A percentile compares a stretch with the other conserved stretches of the same genome.
Conservation (phyloP, 2,797 vertebrate genomes). For the Channa striata region DNA sequence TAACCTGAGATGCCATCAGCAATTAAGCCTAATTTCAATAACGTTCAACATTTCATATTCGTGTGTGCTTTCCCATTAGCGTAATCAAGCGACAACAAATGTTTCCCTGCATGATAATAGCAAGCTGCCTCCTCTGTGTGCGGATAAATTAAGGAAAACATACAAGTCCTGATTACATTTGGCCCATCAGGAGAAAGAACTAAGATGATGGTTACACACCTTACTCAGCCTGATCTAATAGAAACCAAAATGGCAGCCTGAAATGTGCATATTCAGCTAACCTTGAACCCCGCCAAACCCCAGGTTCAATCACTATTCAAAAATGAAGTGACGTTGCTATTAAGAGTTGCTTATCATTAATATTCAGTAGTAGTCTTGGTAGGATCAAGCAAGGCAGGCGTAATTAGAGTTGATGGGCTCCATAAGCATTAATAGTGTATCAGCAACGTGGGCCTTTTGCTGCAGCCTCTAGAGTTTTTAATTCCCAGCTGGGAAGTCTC, state of each 20-base stretch:
- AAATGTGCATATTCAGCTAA: slow-evolving; percentile 68
- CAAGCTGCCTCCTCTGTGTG: slow-evolving; percentile 73
- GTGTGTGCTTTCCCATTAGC: slow-evolving; percentile 84
- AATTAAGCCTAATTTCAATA: slow-evolving; percentile 89
- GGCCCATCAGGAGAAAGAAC: slow-evolving; percentile 59
- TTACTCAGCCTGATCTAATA: slow-evolving; percentile 74
- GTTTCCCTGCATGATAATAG: slow-evolving; percentile 86
- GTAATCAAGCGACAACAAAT: slow-evolving; percentile 88
- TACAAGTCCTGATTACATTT: slow-evolving; percentile 82
- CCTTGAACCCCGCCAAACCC: slow-evolving; percentile 70
- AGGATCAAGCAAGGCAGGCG: slow-evolving; percentile 61
- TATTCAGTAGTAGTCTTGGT: slow-evolving; percentile 76
- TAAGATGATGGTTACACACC: slow-evolving; percentile 46
- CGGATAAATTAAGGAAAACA: slow-evolving; percentile 81
- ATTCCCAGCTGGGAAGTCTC: slow-evolving; percentile 47
- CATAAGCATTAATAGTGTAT: slow-evolving; percentile 77
- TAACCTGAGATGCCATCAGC: slow-evolving; percentile 87
- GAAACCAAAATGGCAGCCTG: slow-evolving; percentile 42
- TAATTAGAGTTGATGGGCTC: slow-evolving; percentile 80
- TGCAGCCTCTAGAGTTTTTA: slow-evolving; percentile 43
- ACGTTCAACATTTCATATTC: slow-evolving; percentile 87
- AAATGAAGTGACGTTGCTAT: slow-evolving; percentile 75
- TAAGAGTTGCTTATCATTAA: slow-evolving; percentile 77
- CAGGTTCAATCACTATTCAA: slow-evolving; percentile 78
- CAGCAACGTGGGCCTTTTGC: slow-evolving; percentile 64